Conservation (phyloP, 2,888 invertebrate species). For the Archaeoteleia sp. region DNA sequence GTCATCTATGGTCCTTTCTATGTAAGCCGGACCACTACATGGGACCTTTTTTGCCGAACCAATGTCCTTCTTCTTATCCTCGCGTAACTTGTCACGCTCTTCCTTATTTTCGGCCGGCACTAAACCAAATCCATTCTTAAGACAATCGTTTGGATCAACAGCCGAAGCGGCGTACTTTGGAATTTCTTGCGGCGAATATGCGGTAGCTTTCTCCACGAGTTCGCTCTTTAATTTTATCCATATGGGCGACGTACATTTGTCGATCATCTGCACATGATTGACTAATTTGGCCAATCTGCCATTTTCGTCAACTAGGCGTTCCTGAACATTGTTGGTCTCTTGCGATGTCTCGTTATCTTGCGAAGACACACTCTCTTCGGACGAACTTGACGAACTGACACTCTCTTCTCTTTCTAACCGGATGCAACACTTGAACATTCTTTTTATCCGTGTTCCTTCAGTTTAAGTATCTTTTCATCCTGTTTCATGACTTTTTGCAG, state of each 20-base stretch:
- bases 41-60: conserved; percentile 51
- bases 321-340: too few relatives aligned
- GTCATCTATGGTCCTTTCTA: conserved; percentile 67
- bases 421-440: conserved; percentile 72
- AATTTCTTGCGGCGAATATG: conserved; percentile 41
- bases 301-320: too few relatives aligned
- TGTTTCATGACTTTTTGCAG: too few relatives aligned
- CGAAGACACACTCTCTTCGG: conserved; percentile 22
- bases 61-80: too few relatives aligned
- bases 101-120: conserved; percentile 2
- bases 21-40: conserved; percentile 63
- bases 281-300: not conserved
- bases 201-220: conserved; percentile 37
- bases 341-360: conserved; percentile 7
- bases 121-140: too few relatives aligned
- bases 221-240: conserved; percentile 35
- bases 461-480: too few relatives aligned
- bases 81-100: conserved; percentile 20
- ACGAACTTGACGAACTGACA: conserved; percentile 34
- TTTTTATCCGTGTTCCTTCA: too few relatives aligned
- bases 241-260: conserved; percentile 36
- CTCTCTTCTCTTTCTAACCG: conserved; percentile 65
- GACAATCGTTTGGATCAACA: too few relatives aligned
- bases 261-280: conserved; percentile 27
- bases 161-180: conserved; percentile 24